Base-by-base conservation (phyloP, 2,888 invertebrate species). In the Meloe dianella region DNA sequence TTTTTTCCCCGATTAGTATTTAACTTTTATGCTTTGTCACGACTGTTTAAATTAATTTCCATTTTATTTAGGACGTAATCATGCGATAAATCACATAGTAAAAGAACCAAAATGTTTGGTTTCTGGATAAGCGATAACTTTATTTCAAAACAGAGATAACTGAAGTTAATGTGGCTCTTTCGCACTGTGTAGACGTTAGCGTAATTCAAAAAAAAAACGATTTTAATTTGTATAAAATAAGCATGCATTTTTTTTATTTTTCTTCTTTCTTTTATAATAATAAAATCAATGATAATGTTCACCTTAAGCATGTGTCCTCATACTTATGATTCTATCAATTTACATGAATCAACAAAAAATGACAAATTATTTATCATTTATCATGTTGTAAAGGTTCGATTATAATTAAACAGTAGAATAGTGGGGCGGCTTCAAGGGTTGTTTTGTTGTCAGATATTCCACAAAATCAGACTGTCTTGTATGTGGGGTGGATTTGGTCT, bases 31-130 rank as follows among this genome's bases (percentile, higher is more conserved):
- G 61, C 68, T 63, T 68, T 64, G 70, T 70, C 70, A 68, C 70
- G 68, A 68, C 66, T 68, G 66, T 70, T 70, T 70, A 70, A 70
- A 68, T 70, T 70, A 66, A 70, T 68, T 68, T 65, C 63, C 62
- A 65, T 65, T 64, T 65, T 56, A 67, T 60, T 65, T 63, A 47
- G 56, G 63, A 60, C 35, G 65, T 65, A 70, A 63, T 70, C 67
- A 61, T 66, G 70, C 70, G 67, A 38, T 59, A 70, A 70, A 70
- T 70, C 65, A 70, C 65, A 63, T 61, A 67, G 67, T 65, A 59
- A 51, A 30, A 30, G 57, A 61, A 57, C 63, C 58, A 65, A 67
- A n/a, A 70, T 63, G 67, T 62, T 63, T 60, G 61, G 32, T 64
- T 70, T 61, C 64, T 70, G 41, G 14, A 38, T 14, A 38, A 5